phyloP scores from a whole-genome alignment of 2,888 invertebrate species.

The Tipula vernalis region DNA sequence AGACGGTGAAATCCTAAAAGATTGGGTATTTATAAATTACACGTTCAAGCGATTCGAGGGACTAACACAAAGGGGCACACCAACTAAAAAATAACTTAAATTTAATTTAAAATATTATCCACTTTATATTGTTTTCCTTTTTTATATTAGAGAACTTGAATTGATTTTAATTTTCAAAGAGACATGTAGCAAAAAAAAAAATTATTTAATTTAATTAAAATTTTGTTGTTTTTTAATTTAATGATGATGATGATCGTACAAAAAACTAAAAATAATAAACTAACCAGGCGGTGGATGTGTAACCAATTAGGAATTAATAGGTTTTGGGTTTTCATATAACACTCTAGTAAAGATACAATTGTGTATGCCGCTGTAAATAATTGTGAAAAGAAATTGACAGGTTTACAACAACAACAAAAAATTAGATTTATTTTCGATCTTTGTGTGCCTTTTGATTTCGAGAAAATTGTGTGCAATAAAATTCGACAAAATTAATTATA shows the following conservation, averaged over 20 bases:
- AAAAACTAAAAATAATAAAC: background rate
- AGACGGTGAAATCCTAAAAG: constrained; percentile 89
- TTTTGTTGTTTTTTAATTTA: background rate
- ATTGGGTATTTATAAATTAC: constrained; percentile 99
- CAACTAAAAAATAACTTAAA: constrained; percentile 52
- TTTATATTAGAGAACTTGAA: background rate
- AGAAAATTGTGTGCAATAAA: background rate
- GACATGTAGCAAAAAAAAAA: background rate
- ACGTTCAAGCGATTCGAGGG: constrained; percentile 99
- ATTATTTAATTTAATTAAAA: background rate
- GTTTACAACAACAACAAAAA: background rate
- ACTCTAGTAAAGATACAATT: background rate
- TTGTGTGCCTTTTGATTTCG: background rate
- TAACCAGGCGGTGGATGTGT: background rate
- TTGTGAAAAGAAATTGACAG: background rate
- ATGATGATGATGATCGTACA: background rate
- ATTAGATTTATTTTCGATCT: background rate
- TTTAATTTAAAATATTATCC: background rate
- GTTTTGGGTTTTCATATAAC: background rate
- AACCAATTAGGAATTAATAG: background rate
- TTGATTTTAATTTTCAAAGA: background rate
- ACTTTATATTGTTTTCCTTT: background rate
- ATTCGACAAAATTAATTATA: background rate
- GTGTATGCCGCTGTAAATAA: background rate
- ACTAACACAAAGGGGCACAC: constrained; percentile 78